Evolutionary conservation across 2,888 invertebrate genomes (phyloP).

Genomic region (Smittia aterrima): DNA sequence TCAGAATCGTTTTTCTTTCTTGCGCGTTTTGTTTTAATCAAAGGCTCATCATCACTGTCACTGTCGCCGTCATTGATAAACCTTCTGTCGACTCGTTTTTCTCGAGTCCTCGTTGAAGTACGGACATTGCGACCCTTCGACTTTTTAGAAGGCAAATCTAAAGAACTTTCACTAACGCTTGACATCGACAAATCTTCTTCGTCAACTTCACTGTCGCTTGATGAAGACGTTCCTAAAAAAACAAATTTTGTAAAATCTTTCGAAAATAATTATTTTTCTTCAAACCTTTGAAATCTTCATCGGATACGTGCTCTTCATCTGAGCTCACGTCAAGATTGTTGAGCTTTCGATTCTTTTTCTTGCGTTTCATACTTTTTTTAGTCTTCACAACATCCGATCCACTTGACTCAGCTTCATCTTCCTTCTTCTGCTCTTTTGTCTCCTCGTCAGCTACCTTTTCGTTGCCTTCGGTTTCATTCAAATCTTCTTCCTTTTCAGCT

Average conservation of each 20-base stretch:
- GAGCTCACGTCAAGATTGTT: slow-evolving; percentile 80
- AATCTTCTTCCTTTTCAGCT: slow-evolving; percentile 64
- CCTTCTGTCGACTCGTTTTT: slow-evolving; percentile 48
- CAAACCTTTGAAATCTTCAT: slow-evolving; percentile 83
- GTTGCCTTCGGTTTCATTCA: slow-evolving; percentile 44
- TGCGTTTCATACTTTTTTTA: slow-evolving; percentile 47
- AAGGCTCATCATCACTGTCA: slow-evolving; percentile 57
- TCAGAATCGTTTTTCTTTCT: slow-evolving; percentile 53
- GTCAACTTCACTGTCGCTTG: slow-evolving; percentile 54
- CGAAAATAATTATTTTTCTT: background rate
- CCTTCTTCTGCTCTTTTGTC: slow-evolving; percentile 42
- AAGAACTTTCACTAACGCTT: slow-evolving; percentile 59
- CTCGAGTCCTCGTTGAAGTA: slow-evolving; percentile 54
- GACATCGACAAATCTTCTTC: slow-evolving; percentile 61
- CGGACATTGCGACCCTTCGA: slow-evolving; percentile 56
- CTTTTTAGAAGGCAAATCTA: slow-evolving; percentile 55
- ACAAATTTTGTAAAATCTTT: background rate
- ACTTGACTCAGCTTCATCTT: slow-evolving; percentile 44
- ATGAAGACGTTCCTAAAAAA: slow-evolving; percentile 58
- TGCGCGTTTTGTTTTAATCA: slow-evolving; percentile 58
- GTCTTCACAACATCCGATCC: slow-evolving; percentile 46
- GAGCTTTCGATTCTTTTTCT: slow-evolving; percentile 70
- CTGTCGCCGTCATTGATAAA: slow-evolving; percentile 57
- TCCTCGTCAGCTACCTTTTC: slow-evolving; percentile 43
- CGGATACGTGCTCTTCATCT: slow-evolving; percentile 79